Evolutionary conservation across 2,888 invertebrate species (phyloP), one percentile per base, ranked within the genome.

Genomic region (Metellina segmentata): DNA sequence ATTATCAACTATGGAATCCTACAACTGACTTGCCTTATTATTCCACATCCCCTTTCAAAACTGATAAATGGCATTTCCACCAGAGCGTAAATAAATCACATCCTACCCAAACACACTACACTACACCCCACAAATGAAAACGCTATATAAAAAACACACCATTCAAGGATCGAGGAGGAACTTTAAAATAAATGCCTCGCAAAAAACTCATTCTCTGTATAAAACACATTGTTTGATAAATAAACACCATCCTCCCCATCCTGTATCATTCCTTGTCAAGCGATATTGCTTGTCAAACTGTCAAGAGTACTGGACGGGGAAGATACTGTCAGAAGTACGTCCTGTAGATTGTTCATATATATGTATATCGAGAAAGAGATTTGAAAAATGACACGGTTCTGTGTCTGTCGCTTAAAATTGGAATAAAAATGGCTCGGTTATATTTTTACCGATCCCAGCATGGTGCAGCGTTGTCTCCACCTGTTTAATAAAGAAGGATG

Each of bases 281-380:
- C 78, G 52, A 78, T 78, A 78, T 78, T 53, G 78, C 78, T 52
- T 52, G 52, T 78, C 78, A 78, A 11, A n/a, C n/a, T 78, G 78
- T 52, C 78, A 78, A 78, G 51, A n/a, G 52, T n/a, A 13, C 11
- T 11, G 9, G 6, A n/a, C 9, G 52, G 75, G 75, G 20, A 78
- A 78, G 61, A 61, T 61, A 61, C 61, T 78, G 52, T 52, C n/a
- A 78, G 52, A 20, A 78, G 34, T 75, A 75, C 49, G 13, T 49
- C 34, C 20, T 78, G 52, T 19, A 52, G 19, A 19, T 52, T n/a
- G 16, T 19, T 19, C 19, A 52, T 78, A 52, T 19, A 52, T 52
- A 52, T 78, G 61, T 61, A 61, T 61, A 61, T 61, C 13, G 9
- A 61, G 61, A 61, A 16, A 61, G 61, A 61, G 6, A 61, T 61